phyloP scores from a whole-genome alignment of 2,797 vertebrate species.

The Denticeps clupeoides region DNA sequence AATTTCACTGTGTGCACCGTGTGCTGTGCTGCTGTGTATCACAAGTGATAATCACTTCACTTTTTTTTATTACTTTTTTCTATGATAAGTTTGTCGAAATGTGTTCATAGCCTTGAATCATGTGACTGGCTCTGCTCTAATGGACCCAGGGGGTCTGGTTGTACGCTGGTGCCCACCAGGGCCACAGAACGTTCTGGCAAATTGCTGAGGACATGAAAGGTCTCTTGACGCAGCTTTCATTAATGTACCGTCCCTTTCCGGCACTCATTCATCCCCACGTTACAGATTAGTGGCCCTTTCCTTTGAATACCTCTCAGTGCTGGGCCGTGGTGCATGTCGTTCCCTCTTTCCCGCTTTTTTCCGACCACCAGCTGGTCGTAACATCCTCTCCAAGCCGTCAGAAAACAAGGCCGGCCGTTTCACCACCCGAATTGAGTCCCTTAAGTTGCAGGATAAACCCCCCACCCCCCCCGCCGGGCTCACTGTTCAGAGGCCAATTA shows the following conservation, averaged over 20 bases:
- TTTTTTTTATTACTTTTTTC: no score
- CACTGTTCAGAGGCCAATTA: no score
- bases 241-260: conserved; percentile 20
- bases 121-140: no score
- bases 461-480: no score
- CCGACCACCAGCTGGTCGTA: neutral
- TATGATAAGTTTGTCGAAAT: no score
- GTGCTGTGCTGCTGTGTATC: no score
- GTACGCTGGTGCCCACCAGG: conserved; percentile 5
- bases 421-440: no score
- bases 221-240: conserved; percentile 18
- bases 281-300: conserved; percentile 19
- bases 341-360: conserved; percentile 2
- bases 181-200: conserved; percentile 4
- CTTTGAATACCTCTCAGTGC: conserved; percentile 19
- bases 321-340: conserved; percentile 10
- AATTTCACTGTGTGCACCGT: no score
- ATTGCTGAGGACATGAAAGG: conserved; percentile 22
- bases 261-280: conserved; percentile 16
- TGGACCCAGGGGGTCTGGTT: neutral
- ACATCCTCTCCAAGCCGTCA: neutral
- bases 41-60: no score
- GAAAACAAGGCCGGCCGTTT: conserved; percentile 15
- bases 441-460: no score
- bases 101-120: no score